Base-by-base conservation (phyloP, 2,888 invertebrate species). In the Conus canariensis region DNA sequence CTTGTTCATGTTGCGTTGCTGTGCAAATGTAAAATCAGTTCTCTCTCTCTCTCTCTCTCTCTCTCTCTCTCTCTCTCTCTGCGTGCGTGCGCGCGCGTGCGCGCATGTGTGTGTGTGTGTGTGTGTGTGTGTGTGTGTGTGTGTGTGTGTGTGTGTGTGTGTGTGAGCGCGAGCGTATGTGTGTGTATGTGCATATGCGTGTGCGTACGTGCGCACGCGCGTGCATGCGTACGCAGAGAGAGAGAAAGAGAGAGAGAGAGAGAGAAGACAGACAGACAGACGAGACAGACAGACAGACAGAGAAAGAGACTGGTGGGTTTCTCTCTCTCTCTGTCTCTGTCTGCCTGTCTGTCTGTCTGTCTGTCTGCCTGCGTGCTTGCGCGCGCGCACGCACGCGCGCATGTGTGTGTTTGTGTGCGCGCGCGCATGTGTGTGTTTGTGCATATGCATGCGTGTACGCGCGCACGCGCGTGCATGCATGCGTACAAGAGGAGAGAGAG, bases 231-330 rank as follows among this genome's bases (percentile, higher is more conserved):
- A 56, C 22, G 6, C 22, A 64, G 74, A 74, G 74, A 74, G 74
- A 74, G 74, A 74, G 74, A 74, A 6, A 74, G 16, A 74, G 74
- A 74, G n/a, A 74, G 74, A 74, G 74, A 74, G 74, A 74, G 74
- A 74, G 74, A 74, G n/a, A 74, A 3, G 16, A 10, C 6, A 70
- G 70, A 70, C 10, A 70, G 70, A 70, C 10, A 70, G n/a, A n/a
- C n/a, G 70, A 70, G 70, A 70, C 7, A 16, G 64, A 64, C 1
- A 14, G 12, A 14, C 6, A 64, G 64, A 64, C 1, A 10, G 16
- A 10, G 16, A 14, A 7, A 14, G 64, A 10, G 64, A 64, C 1
- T 70, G 5, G 16, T 14, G 10, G 4, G 16, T 70, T 19, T 70
- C 70, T 70, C 70, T 70, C 70, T 70, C 12, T 70, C 12, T 70